Conservation (phyloP, 2,113 vertebrate genomes). For the Nycticebus coucang region DNA sequence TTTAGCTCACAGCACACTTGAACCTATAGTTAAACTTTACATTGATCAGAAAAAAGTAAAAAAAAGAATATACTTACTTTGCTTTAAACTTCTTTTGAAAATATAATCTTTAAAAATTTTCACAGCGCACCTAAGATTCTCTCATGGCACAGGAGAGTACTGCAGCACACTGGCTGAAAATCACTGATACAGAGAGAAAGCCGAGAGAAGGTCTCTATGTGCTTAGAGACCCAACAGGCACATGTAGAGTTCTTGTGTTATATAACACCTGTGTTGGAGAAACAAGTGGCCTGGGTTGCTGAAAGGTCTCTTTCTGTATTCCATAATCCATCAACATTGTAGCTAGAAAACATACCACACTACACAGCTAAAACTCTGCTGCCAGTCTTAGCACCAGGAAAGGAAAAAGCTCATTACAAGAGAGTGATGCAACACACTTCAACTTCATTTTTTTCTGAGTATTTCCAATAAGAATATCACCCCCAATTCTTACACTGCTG, state of each 20-base stretch:
- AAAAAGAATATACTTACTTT: no score
- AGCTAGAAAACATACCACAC: neutral
- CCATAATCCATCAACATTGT: neutral
- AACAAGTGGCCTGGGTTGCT: neutral
- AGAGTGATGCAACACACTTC: neutral
- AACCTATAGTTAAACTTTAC: no score
- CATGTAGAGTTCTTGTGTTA: neutral
- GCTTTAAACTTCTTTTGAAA: no score
- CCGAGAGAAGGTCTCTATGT: neutral
- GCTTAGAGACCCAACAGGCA: neutral
- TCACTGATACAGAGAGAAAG: neutral
- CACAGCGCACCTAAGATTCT: no score
- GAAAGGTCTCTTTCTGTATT: neutral
- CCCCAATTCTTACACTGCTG: no score
- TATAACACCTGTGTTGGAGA: neutral
- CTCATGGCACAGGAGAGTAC: no score
- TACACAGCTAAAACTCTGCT: neutral
- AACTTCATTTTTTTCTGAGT: neutral
- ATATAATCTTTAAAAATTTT: no score
- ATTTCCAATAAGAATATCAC: neutral
- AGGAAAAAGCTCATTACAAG: neutral
- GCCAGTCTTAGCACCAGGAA: neutral
- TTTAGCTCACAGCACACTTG: no score
- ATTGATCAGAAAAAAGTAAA: no score
- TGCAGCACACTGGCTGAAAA: no score